phyloP scores from a whole-genome alignment of 1,140 invertebrate genomes.

The Diorhabda carinulata region DNA sequence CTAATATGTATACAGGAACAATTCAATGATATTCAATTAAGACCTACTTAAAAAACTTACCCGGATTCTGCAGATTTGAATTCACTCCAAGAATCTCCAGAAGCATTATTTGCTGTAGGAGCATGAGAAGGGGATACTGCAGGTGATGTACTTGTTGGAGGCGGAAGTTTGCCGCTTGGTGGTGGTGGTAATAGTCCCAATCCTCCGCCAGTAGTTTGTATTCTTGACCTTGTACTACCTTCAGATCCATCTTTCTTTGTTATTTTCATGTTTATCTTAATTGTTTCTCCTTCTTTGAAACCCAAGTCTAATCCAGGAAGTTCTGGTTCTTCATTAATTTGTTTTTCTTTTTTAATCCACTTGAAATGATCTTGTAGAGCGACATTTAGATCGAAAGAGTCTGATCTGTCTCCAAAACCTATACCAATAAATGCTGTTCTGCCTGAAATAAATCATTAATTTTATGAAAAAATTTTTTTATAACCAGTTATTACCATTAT shows the following conservation, averaged over 20 bases:
- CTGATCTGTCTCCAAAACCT: constrained; percentile 95
- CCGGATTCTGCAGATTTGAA: constrained; percentile 64
- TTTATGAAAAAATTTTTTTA: background rate
- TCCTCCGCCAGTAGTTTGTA: constrained; percentile 42
- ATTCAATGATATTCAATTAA: background rate
- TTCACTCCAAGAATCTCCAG: constrained; percentile 64
- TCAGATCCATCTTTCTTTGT: constrained; percentile 90
- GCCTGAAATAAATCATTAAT: constrained; percentile 54
- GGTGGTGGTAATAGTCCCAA: constrained; percentile 75
- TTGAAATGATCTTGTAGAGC: constrained; percentile 98
- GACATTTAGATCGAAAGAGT: constrained; percentile 99
- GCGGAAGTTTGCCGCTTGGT: constrained; percentile 68
- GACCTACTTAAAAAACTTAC: constrained; percentile 39
- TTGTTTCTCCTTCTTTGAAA: constrained; percentile 98
- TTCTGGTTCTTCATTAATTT: constrained; percentile 77
- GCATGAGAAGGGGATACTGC: constrained; percentile 53
- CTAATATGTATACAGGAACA: background rate
- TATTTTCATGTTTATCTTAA: constrained; percentile 98
- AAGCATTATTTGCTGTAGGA: constrained; percentile 51
- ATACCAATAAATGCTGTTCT: constrained; percentile 94
- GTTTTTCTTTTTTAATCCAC: constrained; percentile 89
- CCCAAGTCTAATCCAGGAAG: constrained; percentile 89
- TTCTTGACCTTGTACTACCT: constrained; percentile 43
- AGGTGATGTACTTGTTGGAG: constrained; percentile 63
- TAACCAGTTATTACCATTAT: constrained; percentile 62